A percentile compares a stretch with the other conserved stretches of the same genome.
These are phyloP conservation scores for Myotis vivesi DNA, from an alignment of 2,797 vertebrate genomes.

Conservation along the genomic window DNA sequence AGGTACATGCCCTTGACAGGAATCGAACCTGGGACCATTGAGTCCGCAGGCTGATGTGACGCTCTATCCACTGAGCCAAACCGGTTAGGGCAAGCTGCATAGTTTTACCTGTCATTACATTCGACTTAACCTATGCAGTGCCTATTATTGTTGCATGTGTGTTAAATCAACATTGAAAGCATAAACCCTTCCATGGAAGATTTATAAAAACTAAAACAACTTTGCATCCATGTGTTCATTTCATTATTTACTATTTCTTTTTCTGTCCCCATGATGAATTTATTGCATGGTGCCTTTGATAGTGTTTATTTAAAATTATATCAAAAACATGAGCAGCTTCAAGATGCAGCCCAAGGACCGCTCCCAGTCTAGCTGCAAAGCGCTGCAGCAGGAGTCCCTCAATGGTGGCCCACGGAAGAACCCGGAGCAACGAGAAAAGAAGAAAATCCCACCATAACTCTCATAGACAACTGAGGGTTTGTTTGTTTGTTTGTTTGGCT, in stretches of 20 bases:
- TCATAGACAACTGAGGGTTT: not conserved
- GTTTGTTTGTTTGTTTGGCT: no score
- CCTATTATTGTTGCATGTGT: not conserved
- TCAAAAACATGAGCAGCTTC: not conserved
- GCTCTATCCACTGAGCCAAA: no score
- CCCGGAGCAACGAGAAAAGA: slow-evolving; percentile 90
- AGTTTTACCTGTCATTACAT: not conserved
- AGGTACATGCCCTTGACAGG: no score
- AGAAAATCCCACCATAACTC: not conserved
- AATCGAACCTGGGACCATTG: no score
- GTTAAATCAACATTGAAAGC: not conserved
- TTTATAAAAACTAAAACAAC: not conserved
- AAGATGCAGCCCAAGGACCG: slow-evolving; percentile 97
- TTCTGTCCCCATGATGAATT: not conserved
- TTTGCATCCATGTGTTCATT: not conserved
- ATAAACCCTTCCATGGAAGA: not conserved
- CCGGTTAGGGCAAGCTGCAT: no score
- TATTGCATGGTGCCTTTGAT: not conserved
- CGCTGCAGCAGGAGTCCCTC: slow-evolving; percentile 94
- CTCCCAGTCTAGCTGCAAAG: slow-evolving; percentile 92
- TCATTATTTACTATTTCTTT: not conserved
- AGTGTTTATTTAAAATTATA: not conserved
- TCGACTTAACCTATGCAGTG: not conserved
- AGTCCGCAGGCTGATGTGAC: no score
- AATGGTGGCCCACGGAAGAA: slow-evolving; percentile 91